Conservation (phyloP, 2,888 invertebrate genomes). For the Agrochola lychnidis region DNA sequence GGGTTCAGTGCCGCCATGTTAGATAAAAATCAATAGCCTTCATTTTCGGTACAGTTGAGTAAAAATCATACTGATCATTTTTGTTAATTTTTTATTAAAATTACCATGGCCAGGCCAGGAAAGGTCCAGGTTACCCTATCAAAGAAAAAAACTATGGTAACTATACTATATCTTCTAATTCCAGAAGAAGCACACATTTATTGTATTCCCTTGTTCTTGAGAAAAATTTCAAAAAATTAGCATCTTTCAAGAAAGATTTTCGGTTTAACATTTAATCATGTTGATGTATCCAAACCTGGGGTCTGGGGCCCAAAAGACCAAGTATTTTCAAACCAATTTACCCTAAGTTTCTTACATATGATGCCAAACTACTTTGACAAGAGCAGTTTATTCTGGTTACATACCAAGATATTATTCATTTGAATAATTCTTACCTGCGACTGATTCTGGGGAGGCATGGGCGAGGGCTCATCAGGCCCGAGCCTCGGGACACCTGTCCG, state of each 20-base stretch:
- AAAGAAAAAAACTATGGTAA: background rate
- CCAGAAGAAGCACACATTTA: background rate
- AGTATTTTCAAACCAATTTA: background rate
- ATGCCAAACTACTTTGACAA: background rate
- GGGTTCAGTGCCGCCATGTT: background rate
- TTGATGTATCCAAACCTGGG: too few species aligned
- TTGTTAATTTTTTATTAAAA: background rate
- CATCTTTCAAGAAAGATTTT: background rate
- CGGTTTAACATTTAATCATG: background rate
- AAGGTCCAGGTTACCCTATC: background rate
- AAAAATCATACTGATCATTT: background rate
- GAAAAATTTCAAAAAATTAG: background rate
- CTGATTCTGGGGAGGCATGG: constrained; percentile 76
- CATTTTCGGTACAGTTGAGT: background rate
- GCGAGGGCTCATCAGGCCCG: constrained; percentile 79
- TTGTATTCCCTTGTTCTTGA: background rate
- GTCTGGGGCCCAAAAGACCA: background rate
- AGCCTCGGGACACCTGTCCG: constrained; percentile 80
- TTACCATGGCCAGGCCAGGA: background rate
- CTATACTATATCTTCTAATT: background rate
- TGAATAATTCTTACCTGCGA: constrained; percentile 74
- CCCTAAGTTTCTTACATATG: too few species aligned
- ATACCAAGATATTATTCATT: background rate
- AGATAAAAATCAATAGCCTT: background rate
- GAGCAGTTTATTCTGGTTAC: background rate